Evolutionary conservation across 2,113 vertebrate genomes (phyloP), one percentile per base, ranked within the genome.

Genomic region (Fregetta grallaria): DNA sequence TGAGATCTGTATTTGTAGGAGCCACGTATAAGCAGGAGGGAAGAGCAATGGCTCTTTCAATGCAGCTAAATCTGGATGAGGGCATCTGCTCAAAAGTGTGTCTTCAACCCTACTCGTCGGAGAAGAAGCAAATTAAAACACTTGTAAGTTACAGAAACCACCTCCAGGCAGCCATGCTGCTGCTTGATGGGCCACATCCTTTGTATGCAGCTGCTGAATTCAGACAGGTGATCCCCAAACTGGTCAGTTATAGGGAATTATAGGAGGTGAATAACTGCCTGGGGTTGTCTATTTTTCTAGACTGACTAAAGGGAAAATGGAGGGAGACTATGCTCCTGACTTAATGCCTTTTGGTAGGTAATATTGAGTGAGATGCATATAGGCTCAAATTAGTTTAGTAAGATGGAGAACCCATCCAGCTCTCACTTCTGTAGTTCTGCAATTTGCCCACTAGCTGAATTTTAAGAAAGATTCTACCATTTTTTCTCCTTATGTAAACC

Each of bases 151-250:
- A 50, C 2, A 0, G 2, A 52, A 75, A 72, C 6, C 20, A 40
- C 4, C 8, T 83, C 17, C 22, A 86, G 62, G 32, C 25, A 68
- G 17, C 26, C 22, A 13, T 1, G 0, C 7, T 78, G 27, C 30
- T 93, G 56, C 47, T 55, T 77, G 0, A 0, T n/a, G n/a, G 13
- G 42, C 36, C 14, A 4, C 1, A 5, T 42, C 25, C 21, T 55
- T 34, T 59, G 29, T 29, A 38, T 2, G 9, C 22, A 72, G 53
- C 38, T 59, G 32, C 71, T 90, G 74, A 75, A 82, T 68, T 82
- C 47, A 79, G 38, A 17, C 4, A 67, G 15, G 50, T 62, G 27
- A 55, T 42, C 25, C 21, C 23, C 29, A 53, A 11, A 75, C 10
- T 22, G 27, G 13, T 71, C 29, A 32, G 21, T 53, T 85, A 17